Conservation (phyloP, 2,888 invertebrate species). For the Argyresthia goedartella region DNA sequence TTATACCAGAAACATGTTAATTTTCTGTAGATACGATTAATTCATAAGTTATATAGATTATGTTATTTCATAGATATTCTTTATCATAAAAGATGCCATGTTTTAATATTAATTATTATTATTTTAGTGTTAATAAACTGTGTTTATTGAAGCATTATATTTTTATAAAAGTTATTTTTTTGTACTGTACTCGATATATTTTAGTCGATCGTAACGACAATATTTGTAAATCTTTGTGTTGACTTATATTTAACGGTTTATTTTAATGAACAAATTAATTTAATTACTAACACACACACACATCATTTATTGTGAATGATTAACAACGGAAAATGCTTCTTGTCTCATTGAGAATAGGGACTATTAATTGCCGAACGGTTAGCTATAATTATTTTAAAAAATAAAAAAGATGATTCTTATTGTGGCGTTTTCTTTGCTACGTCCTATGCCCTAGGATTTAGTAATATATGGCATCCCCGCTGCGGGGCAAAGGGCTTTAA, state of each 20-base stretch:
- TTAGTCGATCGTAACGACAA: constrained; percentile 45
- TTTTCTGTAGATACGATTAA: constrained; percentile 15
- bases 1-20: constrained; percentile 8
- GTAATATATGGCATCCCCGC: no score
- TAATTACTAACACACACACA: constrained; percentile 31
- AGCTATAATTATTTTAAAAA: constrained; percentile 74
- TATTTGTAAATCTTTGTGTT: constrained; percentile 59
- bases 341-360: constrained; percentile 68
- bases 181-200: constrained; percentile 43
- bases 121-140: constrained; percentile 44
- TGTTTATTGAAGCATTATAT: constrained; percentile 61
- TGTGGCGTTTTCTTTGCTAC: constrained; percentile 31
- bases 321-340: constrained; percentile 68
- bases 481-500: no score
- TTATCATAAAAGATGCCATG: constrained; percentile 58
- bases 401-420: constrained; percentile 68
- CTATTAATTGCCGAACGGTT: constrained; percentile 69
- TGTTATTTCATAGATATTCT: constrained; percentile 16
- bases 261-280: constrained; percentile 42
- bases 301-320: constrained; percentile 42
- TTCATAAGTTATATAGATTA: constrained; percentile 11
- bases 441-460: not conserved
- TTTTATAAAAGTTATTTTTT: constrained; percentile 64
- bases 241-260: constrained; percentile 46
- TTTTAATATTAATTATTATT: constrained; percentile 23